Conservation (phyloP, 2,797 vertebrate species). For the Alcedo atthis region DNA sequence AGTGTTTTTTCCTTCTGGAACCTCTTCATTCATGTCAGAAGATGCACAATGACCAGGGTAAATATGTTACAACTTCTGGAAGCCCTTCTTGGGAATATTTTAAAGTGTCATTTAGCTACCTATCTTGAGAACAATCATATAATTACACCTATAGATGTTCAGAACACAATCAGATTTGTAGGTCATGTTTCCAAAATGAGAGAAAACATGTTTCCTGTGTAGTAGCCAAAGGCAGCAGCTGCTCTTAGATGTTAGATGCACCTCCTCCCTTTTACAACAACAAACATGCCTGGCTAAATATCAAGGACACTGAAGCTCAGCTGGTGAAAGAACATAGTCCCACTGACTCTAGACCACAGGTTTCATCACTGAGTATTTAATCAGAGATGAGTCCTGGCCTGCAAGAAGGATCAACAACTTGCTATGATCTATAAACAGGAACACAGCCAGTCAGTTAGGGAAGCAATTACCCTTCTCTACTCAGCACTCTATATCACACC, state of each 20-base stretch:
- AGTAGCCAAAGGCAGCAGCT: neutral
- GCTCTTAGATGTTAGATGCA: neutral
- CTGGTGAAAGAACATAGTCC: neutral
- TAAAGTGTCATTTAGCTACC: neutral
- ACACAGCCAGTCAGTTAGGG: neutral
- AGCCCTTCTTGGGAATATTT: neutral
- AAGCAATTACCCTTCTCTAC: neutral
- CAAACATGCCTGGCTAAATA: neutral
- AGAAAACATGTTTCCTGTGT: neutral
- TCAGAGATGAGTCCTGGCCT: neutral
- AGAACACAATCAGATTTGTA: neutral
- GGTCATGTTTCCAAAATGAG: neutral
- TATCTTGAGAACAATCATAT: neutral
- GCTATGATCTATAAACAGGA: neutral
- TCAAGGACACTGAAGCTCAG: neutral
- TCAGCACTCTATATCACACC: neutral
- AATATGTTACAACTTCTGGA: neutral
- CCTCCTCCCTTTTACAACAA: neutral
- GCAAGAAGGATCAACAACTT: neutral
- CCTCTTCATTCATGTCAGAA: neutral
- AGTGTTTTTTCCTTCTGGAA: neutral
- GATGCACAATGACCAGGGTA: neutral
- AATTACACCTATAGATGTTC: neutral
- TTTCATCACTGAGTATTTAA: neutral
- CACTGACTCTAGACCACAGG: neutral